Evolutionary conservation across 2,797 vertebrate genomes (phyloP).

Genomic region (Acrossocheilus wenchowensis): DNA sequence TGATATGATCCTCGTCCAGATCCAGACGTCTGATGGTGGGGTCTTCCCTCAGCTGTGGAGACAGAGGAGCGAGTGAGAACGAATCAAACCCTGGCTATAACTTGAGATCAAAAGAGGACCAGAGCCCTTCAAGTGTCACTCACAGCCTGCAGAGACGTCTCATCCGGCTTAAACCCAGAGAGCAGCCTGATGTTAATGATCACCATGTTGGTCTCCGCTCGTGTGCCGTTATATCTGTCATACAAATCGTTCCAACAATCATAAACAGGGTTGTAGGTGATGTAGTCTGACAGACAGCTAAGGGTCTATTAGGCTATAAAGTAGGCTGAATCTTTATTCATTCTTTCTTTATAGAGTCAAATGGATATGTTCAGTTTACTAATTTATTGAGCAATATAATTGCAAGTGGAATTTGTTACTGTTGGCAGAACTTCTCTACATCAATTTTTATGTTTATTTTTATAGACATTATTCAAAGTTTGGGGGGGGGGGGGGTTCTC

Average conservation of each 20-base stretch:
- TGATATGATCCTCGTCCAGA: conserved; percentile 67
- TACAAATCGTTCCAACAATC: not conserved
- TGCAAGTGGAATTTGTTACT: not conserved
- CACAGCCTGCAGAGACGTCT: conserved; percentile 66
- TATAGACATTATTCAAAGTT: not conserved
- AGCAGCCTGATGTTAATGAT: conserved; percentile 77
- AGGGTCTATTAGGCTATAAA: not conserved
- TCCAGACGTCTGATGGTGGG: conserved; percentile 74
- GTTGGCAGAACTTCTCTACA: too few species aligned
- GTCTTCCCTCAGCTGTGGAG: conserved; percentile 62
- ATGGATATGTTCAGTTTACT: not conserved
- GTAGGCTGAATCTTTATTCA: not conserved
- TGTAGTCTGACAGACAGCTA: conserved; percentile 11
- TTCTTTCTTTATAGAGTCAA: not conserved
- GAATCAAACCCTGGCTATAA: not conserved
- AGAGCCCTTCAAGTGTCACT: conserved; percentile 48
- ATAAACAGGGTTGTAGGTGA: not conserved
- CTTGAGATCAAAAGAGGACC: conserved; percentile 39
- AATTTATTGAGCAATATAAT: not conserved
- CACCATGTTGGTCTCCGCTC: conserved; percentile 80
- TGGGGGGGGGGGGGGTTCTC: not conserved
- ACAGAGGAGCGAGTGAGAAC: conserved; percentile 15
- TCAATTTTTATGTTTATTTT: too few species aligned
- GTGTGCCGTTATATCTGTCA: conserved; percentile 71
- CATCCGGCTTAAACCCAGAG: conserved; percentile 72